Percentiles rank a stretch among this genome's conserved stretches.
phyloP scores from a whole-genome alignment of 1,140 invertebrate genomes.

The Lordiphosa mommai region DNA sequence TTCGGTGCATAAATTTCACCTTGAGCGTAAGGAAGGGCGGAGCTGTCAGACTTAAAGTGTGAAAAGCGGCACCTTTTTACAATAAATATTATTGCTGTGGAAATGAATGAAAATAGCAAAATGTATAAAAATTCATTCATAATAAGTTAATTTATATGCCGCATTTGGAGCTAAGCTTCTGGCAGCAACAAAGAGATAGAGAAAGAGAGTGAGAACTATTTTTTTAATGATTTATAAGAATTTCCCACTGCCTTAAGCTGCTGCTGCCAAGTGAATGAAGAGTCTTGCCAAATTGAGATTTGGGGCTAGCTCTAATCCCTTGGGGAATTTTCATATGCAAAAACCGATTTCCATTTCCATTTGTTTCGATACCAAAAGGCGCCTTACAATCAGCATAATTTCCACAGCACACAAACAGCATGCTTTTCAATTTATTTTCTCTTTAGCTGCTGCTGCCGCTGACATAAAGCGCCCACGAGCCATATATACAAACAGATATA shows the following conservation, averaged over 20 bases:
- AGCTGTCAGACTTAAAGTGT: slow-evolving; percentile 67
- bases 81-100: slow-evolving; percentile 69
- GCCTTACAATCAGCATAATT: slow-evolving; percentile 70
- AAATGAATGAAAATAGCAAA: slow-evolving; percentile 71
- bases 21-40: slow-evolving; percentile 24
- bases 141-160: slow-evolving; percentile 77
- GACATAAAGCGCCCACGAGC: slow-evolving; percentile 54
- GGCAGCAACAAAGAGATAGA: slow-evolving; percentile 6
- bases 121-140: slow-evolving; percentile 47
- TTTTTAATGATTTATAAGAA: too few relatives aligned
- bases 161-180: slow-evolving; percentile 30
- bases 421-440: slow-evolving; percentile 66
- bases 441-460: slow-evolving; percentile 54
- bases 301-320: not conserved
- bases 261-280: slow-evolving; percentile 31
- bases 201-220: slow-evolving; percentile 20
- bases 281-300: slow-evolving; percentile 6
- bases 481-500: slow-evolving; percentile 9
- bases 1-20: slow-evolving; percentile 74
- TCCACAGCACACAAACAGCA: slow-evolving; percentile 12
- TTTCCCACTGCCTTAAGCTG: slow-evolving; percentile 28
- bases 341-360: slow-evolving; percentile 49
- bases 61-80: slow-evolving; percentile 70
- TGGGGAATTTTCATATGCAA: slow-evolving; percentile 10
- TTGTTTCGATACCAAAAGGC: slow-evolving; percentile 37